phyloP scores from a whole-genome alignment of 64 coral and sea anemone species.

The Anthopleura sola region DNA sequence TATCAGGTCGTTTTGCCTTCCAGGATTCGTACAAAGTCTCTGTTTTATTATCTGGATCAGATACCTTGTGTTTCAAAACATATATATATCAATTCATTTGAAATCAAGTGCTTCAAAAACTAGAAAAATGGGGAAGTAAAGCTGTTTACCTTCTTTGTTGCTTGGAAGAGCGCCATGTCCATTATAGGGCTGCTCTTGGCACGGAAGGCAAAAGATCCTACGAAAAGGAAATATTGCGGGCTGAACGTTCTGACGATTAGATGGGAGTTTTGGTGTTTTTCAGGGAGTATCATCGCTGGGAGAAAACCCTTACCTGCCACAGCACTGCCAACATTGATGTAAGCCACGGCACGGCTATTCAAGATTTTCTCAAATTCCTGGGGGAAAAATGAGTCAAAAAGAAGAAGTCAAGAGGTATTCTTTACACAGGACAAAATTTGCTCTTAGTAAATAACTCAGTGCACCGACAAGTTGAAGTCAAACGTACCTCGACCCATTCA shows the following conservation, averaged over 20 bases:
- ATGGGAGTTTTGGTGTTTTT: too few species aligned
- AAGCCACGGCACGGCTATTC: conserved; percentile 75
- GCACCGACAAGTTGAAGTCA: background rate
- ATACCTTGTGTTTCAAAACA: background rate
- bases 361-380: conserved; percentile 70
- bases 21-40: conserved; percentile 58
- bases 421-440: too few species aligned
- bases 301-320: conserved; percentile 64
- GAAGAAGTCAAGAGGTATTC: background rate
- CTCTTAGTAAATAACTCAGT: background rate
- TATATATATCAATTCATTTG: background rate
- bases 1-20: conserved; percentile 38
- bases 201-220: conserved; percentile 35
- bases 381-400: background rate
- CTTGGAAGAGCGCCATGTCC: conserved; percentile 78
- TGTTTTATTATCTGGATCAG: background rate
- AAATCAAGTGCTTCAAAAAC: background rate
- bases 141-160: conserved; percentile 57
- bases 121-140: background rate
- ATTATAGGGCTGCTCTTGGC: conserved; percentile 68
- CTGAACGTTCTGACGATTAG: background rate
- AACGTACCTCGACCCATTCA: conserved; percentile 54
- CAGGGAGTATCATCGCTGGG: too few species aligned
- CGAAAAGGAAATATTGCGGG: background rate
- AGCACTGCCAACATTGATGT: conserved; percentile 85